Percentiles rank a stretch among this genome's conserved stretches.
Conservation (phyloP, 2,797 vertebrate species). For the Bryconaethiops microstoma region DNA sequence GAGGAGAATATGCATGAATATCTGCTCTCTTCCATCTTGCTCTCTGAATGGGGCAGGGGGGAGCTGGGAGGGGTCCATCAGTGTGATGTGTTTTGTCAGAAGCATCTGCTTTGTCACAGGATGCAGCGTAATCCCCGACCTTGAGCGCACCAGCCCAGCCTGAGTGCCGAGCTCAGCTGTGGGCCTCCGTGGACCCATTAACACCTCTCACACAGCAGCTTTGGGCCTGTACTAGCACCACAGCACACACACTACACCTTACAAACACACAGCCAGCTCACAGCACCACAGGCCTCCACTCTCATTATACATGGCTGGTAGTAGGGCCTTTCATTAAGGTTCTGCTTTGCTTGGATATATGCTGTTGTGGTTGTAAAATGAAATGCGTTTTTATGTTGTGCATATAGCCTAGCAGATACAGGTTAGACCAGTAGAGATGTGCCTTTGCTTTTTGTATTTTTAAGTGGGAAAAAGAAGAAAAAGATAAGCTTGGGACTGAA, state of each 20-base stretch:
- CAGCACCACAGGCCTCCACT: conserved; percentile 48
- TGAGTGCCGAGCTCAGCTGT: conserved; percentile 60
- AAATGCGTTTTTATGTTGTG: conserved; percentile 20
- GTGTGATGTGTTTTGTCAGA: conserved; percentile 64
- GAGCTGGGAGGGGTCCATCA: conserved; percentile 48
- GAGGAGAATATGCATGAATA: conserved; percentile 49
- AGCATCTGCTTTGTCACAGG: conserved; percentile 65
- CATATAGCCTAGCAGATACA: background rate
- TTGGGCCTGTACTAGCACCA: conserved; percentile 44
- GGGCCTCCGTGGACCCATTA: conserved; percentile 61
- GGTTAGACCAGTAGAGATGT: conserved; percentile 20
- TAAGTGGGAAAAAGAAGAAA: background rate
- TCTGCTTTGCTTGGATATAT: conserved; percentile 33
- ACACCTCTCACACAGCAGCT: conserved; percentile 59
- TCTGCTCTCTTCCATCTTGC: conserved; percentile 47
- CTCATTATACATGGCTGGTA: conserved; percentile 52
- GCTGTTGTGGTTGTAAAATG: conserved; percentile 24
- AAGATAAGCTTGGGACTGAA: conserved; percentile 25
- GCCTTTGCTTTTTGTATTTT: background rate
- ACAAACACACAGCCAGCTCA: conserved; percentile 16
- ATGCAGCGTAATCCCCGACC: conserved; percentile 61
- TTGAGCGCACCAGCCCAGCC: conserved; percentile 50
- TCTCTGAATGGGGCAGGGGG: conserved; percentile 52
- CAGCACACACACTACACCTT: conserved; percentile 48
- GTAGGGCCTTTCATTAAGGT: conserved; percentile 40